Evolutionary conservation across 2,888 invertebrate genomes (phyloP).

Genomic region (Synanthedon andrenaeformis): DNA sequence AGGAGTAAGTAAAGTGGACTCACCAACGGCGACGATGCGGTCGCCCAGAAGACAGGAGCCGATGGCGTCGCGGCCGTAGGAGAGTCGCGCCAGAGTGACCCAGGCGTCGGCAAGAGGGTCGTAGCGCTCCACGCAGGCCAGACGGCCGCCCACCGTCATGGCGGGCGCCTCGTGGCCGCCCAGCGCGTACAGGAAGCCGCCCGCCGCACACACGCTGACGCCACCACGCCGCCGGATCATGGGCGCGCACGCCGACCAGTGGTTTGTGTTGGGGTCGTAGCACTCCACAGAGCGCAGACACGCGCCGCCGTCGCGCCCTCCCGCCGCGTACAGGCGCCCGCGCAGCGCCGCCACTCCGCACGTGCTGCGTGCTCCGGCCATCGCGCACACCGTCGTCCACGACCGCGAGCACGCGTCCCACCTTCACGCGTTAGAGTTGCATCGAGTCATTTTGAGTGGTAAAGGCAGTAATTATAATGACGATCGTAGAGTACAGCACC

Average conservation of each 20-base stretch:
- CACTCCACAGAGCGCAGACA: slow-evolving; percentile 92
- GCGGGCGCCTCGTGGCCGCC: slow-evolving; percentile 96
- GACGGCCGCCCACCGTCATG: slow-evolving; percentile 76
- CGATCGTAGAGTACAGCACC: slow-evolving; percentile 25
- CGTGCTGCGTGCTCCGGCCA: slow-evolving; percentile 89
- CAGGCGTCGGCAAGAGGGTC: slow-evolving; percentile 84
- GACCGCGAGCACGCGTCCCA: slow-evolving; percentile 91
- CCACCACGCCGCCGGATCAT: slow-evolving; percentile 90
- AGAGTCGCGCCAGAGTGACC: slow-evolving; percentile 86
- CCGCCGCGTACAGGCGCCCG: slow-evolving; percentile 88
- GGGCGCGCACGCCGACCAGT: slow-evolving; percentile 86
- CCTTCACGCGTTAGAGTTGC: slow-evolving; percentile 31
- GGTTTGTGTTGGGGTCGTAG: slow-evolving; percentile 79
- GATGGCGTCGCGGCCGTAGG: slow-evolving; percentile 87
- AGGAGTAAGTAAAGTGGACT: slow-evolving; percentile 30
- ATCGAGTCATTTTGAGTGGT: too few relatives aligned
- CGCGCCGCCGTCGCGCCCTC: slow-evolving; percentile 91
- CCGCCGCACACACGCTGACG: slow-evolving; percentile 89
- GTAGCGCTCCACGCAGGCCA: slow-evolving; percentile 91
- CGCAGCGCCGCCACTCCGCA: slow-evolving; percentile 91
- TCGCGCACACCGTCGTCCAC: slow-evolving; percentile 92
- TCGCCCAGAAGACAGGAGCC: slow-evolving; percentile 90
- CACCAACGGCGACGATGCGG: slow-evolving; percentile 82
- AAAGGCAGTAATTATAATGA: too few relatives aligned
- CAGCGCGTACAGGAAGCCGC: slow-evolving; percentile 90